These are phyloP conservation scores for Pachyrhynchus sulphureomaculatus DNA, from an alignment of 1,140 invertebrate species.

Conservation along the genomic window DNA sequence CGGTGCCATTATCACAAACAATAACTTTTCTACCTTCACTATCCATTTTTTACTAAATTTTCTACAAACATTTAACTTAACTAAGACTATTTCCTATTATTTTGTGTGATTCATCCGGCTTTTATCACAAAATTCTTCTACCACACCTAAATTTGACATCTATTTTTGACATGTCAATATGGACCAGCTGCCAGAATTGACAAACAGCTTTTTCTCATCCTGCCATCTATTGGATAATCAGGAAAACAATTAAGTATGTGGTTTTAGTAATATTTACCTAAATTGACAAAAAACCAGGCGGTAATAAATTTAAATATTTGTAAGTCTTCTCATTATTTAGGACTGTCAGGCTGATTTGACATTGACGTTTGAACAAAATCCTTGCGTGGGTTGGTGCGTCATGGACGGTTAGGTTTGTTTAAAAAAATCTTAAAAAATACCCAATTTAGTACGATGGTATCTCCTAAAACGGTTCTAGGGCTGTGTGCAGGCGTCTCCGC, in stretches of 20 bases:
- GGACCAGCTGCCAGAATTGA: background rate
- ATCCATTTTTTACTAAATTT: slow-evolving; percentile 69
- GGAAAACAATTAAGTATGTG: too few species aligned
- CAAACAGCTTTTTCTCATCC: background rate
- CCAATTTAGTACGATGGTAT: slow-evolving; percentile 41
- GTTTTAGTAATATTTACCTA: too few species aligned
- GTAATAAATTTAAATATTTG: too few species aligned
- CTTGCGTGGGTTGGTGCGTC: slow-evolving; percentile 9
- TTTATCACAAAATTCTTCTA: slow-evolving; percentile 8
- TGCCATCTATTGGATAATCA: too few species aligned
- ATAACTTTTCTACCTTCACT: slow-evolving; percentile 94
- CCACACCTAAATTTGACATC: slow-evolving; percentile 23
- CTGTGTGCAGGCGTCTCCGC: slow-evolving; percentile 88
- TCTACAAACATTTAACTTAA: slow-evolving; percentile 18
- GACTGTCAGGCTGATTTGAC: too few species aligned
- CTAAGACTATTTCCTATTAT: background rate
- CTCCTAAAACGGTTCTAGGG: slow-evolving; percentile 55
- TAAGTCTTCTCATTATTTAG: too few species aligned
- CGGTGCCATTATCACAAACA: slow-evolving; percentile 98
- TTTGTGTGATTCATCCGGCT: slow-evolving; percentile 14
- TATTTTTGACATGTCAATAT: background rate
- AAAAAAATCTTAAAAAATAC: slow-evolving; percentile 16
- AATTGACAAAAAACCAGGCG: too few species aligned
- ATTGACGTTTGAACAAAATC: too few species aligned
- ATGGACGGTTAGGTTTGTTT: slow-evolving; percentile 27